Evolutionary conservation across 2,113 vertebrate genomes (phyloP).

Genomic region (Periophthalmus modestus): DNA sequence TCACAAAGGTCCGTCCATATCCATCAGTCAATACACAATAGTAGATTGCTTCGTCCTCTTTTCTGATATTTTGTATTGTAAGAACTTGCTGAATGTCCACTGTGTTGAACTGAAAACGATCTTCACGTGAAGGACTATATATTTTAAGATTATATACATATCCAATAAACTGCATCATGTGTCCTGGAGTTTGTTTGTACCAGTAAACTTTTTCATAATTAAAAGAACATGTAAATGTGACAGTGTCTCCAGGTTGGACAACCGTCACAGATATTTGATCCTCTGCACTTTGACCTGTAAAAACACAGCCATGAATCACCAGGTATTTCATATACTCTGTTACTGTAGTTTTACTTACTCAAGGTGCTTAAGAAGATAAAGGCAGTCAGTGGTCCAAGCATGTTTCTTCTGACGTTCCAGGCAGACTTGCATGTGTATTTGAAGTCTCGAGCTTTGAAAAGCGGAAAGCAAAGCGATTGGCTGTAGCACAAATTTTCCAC

Average conservation of each 20-base stretch:
- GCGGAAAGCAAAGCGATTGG: conserved; percentile 4
- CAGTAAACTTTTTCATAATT: background rate
- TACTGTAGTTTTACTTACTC: background rate
- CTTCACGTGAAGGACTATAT: too few species aligned
- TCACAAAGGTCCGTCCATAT: too few species aligned
- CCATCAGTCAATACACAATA: too few species aligned
- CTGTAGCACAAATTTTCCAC: background rate
- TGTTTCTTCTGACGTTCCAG: background rate
- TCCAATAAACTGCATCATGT: background rate
- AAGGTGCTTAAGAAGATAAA: background rate
- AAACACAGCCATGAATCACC: background rate
- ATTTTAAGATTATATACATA: background rate
- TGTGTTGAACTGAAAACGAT: background rate
- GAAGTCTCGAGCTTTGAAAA: background rate
- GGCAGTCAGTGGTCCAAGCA: background rate
- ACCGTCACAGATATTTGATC: background rate
- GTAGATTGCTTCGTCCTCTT: too few species aligned
- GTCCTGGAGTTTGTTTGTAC: background rate
- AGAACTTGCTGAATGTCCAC: too few species aligned
- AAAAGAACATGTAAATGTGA: background rate
- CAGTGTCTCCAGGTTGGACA: background rate
- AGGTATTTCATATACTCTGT: background rate
- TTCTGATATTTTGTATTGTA: too few species aligned
- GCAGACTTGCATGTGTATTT: background rate
- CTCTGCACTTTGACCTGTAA: background rate